Percentiles rank a stretch among this genome's conserved stretches.
phyloP scores from a whole-genome alignment of 2,113 vertebrate genomes.

The Megaceryle torquata region DNA sequence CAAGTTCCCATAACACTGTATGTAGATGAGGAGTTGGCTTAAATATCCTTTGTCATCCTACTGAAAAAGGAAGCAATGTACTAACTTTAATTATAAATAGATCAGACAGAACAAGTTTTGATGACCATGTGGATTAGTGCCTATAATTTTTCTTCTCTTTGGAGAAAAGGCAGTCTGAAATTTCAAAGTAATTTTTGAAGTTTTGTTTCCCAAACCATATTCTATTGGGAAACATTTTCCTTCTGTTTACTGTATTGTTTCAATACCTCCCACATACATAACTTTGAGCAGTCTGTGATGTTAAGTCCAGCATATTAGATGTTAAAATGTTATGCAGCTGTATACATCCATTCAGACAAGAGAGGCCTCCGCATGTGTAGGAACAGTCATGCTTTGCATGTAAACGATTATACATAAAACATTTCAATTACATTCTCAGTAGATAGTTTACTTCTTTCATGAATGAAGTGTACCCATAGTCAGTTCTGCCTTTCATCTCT shows the following conservation, averaged over 20 bases:
- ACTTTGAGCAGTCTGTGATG: neutral
- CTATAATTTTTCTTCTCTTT: neutral
- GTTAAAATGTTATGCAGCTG: neutral
- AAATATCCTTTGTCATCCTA: neutral
- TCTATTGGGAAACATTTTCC: neutral
- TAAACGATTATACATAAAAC: neutral
- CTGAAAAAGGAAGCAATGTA: neutral
- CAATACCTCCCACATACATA: neutral
- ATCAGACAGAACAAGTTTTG: neutral
- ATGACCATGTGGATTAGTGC: neutral
- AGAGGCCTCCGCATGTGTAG: neutral
- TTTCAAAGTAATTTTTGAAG: neutral
- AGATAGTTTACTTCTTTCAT: conserved; percentile 26
- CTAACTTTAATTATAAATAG: neutral
- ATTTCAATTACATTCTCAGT: neutral
- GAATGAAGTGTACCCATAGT: conserved; percentile 42
- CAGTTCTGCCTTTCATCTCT: conserved; percentile 56
- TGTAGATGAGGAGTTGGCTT: neutral
- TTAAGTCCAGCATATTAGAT: neutral
- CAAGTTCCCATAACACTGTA: neutral
- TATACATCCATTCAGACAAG: neutral
- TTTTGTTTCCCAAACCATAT: neutral
- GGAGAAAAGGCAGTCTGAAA: neutral
- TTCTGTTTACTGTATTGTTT: neutral
- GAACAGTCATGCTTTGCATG: neutral